phyloP scores from a whole-genome alignment of 2,797 vertebrate species.

The Erethizon dorsatum region DNA sequence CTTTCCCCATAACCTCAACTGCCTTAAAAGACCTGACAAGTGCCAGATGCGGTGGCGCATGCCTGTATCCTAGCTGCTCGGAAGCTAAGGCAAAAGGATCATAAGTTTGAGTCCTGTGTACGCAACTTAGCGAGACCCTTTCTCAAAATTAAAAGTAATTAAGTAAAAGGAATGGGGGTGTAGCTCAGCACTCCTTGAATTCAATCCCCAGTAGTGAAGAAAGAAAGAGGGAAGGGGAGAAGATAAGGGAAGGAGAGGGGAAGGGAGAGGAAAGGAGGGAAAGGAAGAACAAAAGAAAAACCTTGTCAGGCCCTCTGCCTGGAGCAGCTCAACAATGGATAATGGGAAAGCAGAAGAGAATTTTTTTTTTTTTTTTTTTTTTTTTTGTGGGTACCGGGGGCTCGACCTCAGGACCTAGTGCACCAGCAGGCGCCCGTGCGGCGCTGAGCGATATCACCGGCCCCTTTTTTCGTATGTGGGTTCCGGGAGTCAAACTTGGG shows the following conservation, averaged over 20 bases:
- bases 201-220: not conserved
- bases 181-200: not conserved
- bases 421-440: too few relatives aligned
- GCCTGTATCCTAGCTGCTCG: not conserved
- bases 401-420: too few relatives aligned
- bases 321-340: not conserved
- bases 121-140: not conserved
- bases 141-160: not conserved
- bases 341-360: constrained; percentile 22
- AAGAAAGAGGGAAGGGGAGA: not conserved
- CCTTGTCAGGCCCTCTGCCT: not conserved
- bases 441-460: too few relatives aligned
- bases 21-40: constrained; percentile 13
- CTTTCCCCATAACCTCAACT: constrained; percentile 11
- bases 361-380: not conserved
- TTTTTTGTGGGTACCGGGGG: not conserved
- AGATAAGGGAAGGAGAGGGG: too few relatives aligned
- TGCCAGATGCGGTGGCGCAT: not conserved
- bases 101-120: not conserved
- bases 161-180: not conserved
- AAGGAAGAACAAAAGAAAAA: not conserved
- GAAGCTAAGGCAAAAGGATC: not conserved
- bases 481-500: too few relatives aligned
- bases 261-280: not conserved
- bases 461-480: too few relatives aligned